Evolutionary conservation across 2,113 vertebrate genomes (phyloP).

Genomic region (Festucalex cinctus): DNA sequence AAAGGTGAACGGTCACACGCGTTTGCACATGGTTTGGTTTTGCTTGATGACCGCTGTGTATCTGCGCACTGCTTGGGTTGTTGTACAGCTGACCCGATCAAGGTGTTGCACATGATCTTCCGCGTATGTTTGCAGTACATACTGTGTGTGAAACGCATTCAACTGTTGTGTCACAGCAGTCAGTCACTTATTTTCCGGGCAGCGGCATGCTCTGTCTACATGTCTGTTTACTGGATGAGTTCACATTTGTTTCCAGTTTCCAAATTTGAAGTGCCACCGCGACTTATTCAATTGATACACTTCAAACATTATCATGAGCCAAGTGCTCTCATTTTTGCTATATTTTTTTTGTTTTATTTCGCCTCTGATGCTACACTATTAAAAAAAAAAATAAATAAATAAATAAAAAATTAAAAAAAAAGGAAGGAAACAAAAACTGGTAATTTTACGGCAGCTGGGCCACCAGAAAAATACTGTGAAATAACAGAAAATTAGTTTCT

Average conservation of each 20-base stretch:
- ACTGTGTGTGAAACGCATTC: not conserved
- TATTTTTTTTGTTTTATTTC: slow-evolving; percentile 17
- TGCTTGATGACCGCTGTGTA: not conserved
- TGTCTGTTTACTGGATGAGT: not conserved
- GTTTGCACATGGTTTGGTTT: not conserved
- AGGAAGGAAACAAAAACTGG: too few relatives aligned
- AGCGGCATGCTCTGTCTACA: slow-evolving; percentile 9
- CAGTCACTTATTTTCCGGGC: not conserved
- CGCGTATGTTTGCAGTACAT: not conserved
- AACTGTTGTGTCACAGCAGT: not conserved
- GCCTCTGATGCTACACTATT: slow-evolving; percentile 43
- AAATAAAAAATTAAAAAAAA: too few relatives aligned
- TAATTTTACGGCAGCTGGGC: too few relatives aligned
- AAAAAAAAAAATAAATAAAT: too few relatives aligned
- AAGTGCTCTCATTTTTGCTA: slow-evolving; percentile 6
- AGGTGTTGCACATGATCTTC: not conserved
- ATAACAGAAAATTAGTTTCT: too few relatives aligned
- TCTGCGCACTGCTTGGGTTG: not conserved
- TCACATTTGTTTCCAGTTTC: slow-evolving; percentile 46
- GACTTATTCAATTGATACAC: slow-evolving; percentile 18
- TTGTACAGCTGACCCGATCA: not conserved
- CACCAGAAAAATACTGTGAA: too few relatives aligned
- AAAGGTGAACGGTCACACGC: slow-evolving; percentile 1
- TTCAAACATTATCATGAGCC: slow-evolving; percentile 23
- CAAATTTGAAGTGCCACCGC: slow-evolving; percentile 34